Evolutionary conservation across 2,888 invertebrate genomes (phyloP).

Genomic region (Pammene fasciana): DNA sequence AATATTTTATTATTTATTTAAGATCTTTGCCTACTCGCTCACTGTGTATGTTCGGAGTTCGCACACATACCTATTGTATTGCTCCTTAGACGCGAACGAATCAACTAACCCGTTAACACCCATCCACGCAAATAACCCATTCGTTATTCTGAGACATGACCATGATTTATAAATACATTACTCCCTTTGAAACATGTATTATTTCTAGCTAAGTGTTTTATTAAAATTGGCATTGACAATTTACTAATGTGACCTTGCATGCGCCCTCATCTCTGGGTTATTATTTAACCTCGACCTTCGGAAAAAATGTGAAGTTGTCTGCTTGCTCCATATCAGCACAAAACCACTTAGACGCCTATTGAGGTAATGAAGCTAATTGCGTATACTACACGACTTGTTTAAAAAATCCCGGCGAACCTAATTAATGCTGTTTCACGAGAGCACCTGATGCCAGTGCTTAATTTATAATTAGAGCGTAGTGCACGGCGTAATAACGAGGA

Average conservation of each 20-base stretch:
- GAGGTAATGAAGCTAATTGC: conserved; percentile 62
- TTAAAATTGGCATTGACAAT: neutral
- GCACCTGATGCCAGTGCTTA: conserved; percentile 66
- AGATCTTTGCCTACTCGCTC: too few relatives aligned
- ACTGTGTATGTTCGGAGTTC: too few relatives aligned
- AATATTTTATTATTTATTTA: too few relatives aligned
- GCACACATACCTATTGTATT: too few relatives aligned
- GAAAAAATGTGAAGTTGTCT: neutral
- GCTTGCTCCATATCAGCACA: neutral
- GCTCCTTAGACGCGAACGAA: too few relatives aligned
- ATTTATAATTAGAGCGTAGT: conserved; percentile 66
- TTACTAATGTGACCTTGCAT: neutral
- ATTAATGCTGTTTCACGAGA: conserved; percentile 71
- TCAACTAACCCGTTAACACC: too few relatives aligned
- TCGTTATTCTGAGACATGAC: too few relatives aligned
- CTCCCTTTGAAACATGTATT: too few relatives aligned
- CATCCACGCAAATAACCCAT: too few relatives aligned
- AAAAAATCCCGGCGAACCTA: conserved; percentile 62
- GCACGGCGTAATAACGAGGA: conserved; percentile 43
- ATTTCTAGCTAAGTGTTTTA: too few relatives aligned
- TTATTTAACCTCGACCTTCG: conserved; percentile 4
- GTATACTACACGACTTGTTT: conserved; percentile 54
- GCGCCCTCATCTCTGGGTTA: too few relatives aligned
- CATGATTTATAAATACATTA: too few relatives aligned
- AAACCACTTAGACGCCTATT: conserved; percentile 22